A percentile compares a stretch with the other conserved stretches of the same genome.
Evolutionary conservation across 2,888 invertebrate genomes (phyloP).

Genomic region (Portevinia maculata): DNA sequence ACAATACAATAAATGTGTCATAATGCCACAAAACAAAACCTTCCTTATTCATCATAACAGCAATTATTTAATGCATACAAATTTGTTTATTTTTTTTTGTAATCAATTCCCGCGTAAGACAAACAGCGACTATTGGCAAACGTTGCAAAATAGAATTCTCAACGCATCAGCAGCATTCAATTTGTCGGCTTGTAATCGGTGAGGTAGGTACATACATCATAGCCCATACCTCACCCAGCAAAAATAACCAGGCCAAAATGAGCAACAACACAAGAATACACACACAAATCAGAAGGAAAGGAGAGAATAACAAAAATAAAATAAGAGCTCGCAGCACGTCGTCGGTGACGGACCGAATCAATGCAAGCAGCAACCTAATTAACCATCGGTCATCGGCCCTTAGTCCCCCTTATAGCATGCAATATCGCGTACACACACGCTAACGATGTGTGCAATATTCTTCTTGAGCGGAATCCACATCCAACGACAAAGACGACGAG

Average conservation of each 20-base stretch:
- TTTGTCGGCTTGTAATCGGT: constrained; percentile 20
- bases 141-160: constrained; percentile 32
- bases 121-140: constrained; percentile 23
- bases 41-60: constrained; percentile 49
- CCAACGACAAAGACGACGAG: constrained; percentile 73
- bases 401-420: constrained; percentile 52
- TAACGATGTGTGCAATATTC: constrained; percentile 43
- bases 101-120: constrained; percentile 52
- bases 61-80: constrained; percentile 45
- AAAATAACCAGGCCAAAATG: constrained; percentile 62
- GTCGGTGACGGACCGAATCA: constrained; percentile 70
- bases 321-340: constrained; percentile 9
- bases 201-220: constrained; percentile 23
- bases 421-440: constrained; percentile 34
- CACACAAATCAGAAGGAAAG: constrained; percentile 21
- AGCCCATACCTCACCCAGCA: constrained; percentile 37
- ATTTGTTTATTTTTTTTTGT: constrained; percentile 7
- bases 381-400: constrained; percentile 74
- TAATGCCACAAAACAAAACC: neutral
- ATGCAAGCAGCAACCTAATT: constrained; percentile 74
- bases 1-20: constrained; percentile 22
- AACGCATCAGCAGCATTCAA: constrained; percentile 35
- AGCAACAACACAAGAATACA: constrained; percentile 53
- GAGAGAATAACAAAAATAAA: constrained; percentile 15
- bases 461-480: constrained; percentile 16